Evolutionary conservation across 1,140 invertebrate species (phyloP), one percentile per base, ranked within the genome.

Genomic region (Drosophila lini): DNA sequence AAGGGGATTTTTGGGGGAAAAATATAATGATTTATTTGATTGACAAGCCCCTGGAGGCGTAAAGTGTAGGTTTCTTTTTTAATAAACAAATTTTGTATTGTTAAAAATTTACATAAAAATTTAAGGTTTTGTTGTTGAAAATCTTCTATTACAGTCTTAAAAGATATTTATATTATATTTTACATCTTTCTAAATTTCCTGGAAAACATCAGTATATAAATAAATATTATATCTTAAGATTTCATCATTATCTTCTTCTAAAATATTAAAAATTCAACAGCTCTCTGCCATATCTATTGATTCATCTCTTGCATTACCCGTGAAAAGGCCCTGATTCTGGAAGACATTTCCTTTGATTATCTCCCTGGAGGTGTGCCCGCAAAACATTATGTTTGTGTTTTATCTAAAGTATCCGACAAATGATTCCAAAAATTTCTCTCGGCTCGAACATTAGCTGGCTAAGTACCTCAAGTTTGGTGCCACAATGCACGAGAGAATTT

Each of bases 381-480:
- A 57, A 34, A 34, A n/a, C 53, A 59, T 50, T n/a, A 38, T 71
- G 52, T 50, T 67, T 48, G 32, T 42, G 22, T 45, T 41, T 71
- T 73, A 73, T 73, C 69, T 73, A 36, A 73, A 73, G 52, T 42
- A 73, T 71, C 36, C 69, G 19, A 71, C 68, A 73, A 73, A 71
- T 59, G 69, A 71, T 71, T 71, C 44, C 69, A 48, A 73, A 69
- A 69, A 71, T 73, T 71, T 59, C 69, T 59, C 69, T 69, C 67
- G 38, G 31, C 68, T 69, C 22, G 52, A 70, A 70, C 68, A 71
- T 71, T 71, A 71, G 67, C 68, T 48, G 65, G 28, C 52, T 71
- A 71, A 71, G 67, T 71, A 59, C 68, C 67, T 70, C 65, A 70
- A 71, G 38, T 70, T 70, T 71, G 68, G 47, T 34, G 60, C 22